These are phyloP conservation scores for Tetramorium bicarinatum DNA, from an alignment of 2,888 invertebrate species.

Conservation along the genomic window DNA sequence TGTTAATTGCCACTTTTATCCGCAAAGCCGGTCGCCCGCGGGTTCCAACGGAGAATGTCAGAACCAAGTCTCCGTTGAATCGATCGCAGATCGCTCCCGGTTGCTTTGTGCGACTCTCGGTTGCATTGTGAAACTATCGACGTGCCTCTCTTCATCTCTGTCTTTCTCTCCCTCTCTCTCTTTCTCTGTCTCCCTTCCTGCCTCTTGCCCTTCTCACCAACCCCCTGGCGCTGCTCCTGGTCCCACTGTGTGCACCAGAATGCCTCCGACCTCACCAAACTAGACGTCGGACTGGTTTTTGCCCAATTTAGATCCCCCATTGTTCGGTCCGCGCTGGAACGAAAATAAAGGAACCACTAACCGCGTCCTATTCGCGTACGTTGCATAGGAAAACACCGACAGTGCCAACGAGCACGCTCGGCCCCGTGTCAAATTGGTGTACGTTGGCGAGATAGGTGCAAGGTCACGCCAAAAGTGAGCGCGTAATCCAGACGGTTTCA, in stretches of 20 bases:
- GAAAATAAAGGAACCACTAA: conserved; percentile 76
- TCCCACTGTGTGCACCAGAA: conserved; percentile 58
- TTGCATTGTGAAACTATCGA: conserved; percentile 27
- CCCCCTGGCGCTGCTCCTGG: conserved; percentile 40
- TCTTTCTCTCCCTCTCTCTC: neutral
- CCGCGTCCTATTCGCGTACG: conserved; percentile 46
- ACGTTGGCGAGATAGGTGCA: conserved; percentile 4
- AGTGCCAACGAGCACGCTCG: conserved; percentile 16
- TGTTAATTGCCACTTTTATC: conserved; percentile 71
- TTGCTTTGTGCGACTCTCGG: conserved; percentile 20
- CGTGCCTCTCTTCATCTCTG: conserved; percentile 1
- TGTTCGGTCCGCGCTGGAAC: conserved; percentile 77
- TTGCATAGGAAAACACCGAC: conserved; percentile 66
- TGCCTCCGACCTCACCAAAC: conserved; percentile 77
- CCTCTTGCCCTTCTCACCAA: neutral
- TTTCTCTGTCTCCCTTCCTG: neutral
- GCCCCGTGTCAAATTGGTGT: conserved; percentile 16
- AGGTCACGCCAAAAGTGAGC: conserved; percentile 14
- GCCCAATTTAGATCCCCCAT: conserved; percentile 81
- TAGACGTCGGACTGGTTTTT: conserved; percentile 82
- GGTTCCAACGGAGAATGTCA: neutral
- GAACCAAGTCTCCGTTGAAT: conserved; percentile 36
- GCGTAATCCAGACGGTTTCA: neutral
- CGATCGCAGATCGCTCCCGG: conserved; percentile 48
- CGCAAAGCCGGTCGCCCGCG: conserved; percentile 19